Evolutionary conservation across 2,113 vertebrate genomes (phyloP).

Genomic region (Caloenas nicobarica): DNA sequence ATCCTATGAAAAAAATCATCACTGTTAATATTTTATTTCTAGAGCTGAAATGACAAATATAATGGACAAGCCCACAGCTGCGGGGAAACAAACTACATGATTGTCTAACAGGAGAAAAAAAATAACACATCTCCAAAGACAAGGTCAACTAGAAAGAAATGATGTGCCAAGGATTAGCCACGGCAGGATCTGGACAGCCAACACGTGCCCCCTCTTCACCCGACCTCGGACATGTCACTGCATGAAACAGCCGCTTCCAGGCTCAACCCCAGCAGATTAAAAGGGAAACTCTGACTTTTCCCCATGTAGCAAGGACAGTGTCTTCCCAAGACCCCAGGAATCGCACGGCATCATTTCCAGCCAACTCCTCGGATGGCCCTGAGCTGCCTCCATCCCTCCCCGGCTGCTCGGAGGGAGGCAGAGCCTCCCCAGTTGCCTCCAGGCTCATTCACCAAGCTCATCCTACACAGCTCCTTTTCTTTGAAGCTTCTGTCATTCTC

Average conservation of each 20-base stretch:
- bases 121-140: neutral
- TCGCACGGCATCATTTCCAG: accelerated
- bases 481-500: slow-evolving; percentile 4
- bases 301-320: accelerated
- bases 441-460: slow-evolving; percentile 20
- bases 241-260: neutral
- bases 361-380: neutral
- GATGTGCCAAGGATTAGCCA: neutral
- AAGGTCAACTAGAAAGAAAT: neutral
- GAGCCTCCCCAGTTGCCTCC: neutral
- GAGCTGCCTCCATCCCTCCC: neutral
- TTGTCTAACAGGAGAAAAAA: neutral
- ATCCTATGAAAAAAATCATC: neutral
- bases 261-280: neutral
- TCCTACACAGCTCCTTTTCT: neutral
- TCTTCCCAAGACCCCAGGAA: neutral
- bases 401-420: neutral
- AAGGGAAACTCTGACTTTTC: neutral
- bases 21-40: neutral
- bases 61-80: neutral
- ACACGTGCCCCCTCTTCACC: neutral
- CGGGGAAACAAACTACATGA: neutral
- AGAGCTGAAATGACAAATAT: neutral
- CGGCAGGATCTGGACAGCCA: neutral
- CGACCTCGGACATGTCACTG: neutral